phyloP scores from a whole-genome alignment of 1,140 invertebrate genomes.

The Bombus superbus region DNA sequence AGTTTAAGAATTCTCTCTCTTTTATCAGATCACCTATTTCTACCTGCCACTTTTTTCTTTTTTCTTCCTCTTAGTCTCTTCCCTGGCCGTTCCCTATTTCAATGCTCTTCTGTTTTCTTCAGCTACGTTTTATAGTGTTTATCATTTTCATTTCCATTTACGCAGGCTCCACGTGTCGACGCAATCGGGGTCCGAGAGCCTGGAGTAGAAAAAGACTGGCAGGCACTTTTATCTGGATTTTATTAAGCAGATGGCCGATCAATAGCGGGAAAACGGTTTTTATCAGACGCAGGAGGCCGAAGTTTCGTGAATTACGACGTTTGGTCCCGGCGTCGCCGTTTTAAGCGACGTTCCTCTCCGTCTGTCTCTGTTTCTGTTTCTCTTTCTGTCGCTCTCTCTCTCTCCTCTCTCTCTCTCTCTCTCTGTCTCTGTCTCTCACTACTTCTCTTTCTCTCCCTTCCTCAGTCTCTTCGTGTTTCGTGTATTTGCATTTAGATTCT shows the following conservation, averaged over 20 bases:
- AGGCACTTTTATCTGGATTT: slow-evolving; percentile 61
- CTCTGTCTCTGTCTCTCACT: neutral
- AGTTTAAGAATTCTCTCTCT: slow-evolving; percentile 3
- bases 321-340: slow-evolving; percentile 28
- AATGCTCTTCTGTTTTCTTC: neutral
- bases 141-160: slow-evolving; percentile 45
- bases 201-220: neutral
- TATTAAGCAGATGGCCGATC: slow-evolving; percentile 59
- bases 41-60: neutral
- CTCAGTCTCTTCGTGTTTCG: slow-evolving; percentile 6
- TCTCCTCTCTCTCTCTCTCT: neutral
- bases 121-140: slow-evolving; percentile 21
- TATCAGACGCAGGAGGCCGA: slow-evolving; percentile 45
- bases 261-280: slow-evolving; percentile 62
- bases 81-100: neutral
- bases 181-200: neutral
- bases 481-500: slow-evolving; percentile 67
- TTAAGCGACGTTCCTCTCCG: slow-evolving; percentile 21
- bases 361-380: neutral
- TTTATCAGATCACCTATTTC: neutral
- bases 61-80: neutral
- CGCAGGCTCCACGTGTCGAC: slow-evolving; percentile 5
- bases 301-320: slow-evolving; percentile 62
- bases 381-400: neutral
- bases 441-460: neutral